Percentiles rank a stretch among this genome's conserved stretches.
Conservation (phyloP, 2,888 invertebrate genomes). For the Acanthoscelides obtectus region DNA sequence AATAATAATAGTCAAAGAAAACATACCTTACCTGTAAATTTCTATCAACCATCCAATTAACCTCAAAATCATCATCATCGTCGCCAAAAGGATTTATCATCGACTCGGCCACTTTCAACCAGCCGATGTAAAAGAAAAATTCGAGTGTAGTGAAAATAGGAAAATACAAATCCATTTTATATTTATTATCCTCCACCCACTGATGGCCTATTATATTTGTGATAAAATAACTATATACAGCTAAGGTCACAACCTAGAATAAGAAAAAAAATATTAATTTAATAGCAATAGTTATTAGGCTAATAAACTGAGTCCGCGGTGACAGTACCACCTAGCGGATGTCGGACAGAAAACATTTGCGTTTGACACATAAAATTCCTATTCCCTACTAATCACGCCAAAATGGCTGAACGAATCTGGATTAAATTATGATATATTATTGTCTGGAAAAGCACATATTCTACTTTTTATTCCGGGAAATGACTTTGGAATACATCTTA, state of each 20-base stretch:
- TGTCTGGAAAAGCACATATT: too few relatives aligned
- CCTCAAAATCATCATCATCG: constrained; percentile 89
- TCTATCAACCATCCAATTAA: constrained; percentile 90
- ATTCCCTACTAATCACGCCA: too few relatives aligned
- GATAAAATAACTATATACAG: constrained; percentile 88
- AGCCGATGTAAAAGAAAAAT: constrained; percentile 85
- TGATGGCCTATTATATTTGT: constrained; percentile 86
- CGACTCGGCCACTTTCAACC: constrained; percentile 89
- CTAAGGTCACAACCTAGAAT: constrained; percentile 71
- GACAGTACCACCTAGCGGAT: too few relatives aligned
- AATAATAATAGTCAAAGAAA: too few relatives aligned
- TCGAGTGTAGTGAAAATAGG: constrained; percentile 87
- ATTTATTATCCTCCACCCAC: constrained; percentile 64
- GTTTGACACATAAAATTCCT: too few relatives aligned
- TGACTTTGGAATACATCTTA: too few relatives aligned
- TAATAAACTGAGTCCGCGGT: too few relatives aligned
- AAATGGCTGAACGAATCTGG: too few relatives aligned
- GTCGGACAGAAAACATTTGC: too few relatives aligned
- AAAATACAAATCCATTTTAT: constrained; percentile 79
- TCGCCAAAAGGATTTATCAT: constrained; percentile 90
- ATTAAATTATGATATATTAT: too few relatives aligned
- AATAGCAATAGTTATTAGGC: too few relatives aligned
- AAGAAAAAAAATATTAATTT: neutral
- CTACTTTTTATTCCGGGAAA: too few relatives aligned
- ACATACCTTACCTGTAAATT: constrained; percentile 65